Base-by-base conservation (phyloP, 1,140 invertebrate genomes). In the Drosophila pseudoobscura region DNA sequence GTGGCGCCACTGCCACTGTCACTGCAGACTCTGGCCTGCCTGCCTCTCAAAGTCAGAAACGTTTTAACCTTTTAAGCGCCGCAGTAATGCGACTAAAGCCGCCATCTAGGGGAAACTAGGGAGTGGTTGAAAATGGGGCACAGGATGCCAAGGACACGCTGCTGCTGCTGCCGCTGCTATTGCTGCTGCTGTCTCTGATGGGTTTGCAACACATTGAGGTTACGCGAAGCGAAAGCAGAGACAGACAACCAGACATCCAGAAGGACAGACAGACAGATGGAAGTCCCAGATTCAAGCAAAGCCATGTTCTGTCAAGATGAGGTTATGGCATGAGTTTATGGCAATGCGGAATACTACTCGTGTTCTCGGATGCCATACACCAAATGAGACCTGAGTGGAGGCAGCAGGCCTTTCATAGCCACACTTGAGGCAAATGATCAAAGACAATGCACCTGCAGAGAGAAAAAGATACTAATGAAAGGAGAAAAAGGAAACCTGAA, bases 51-150 rank as follows among this genome's bases (percentile, higher is more conserved):
- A 78, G 82, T 87, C 78, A 82, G 87, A 75, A 85, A 78, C 74
- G 78, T 78, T 85, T 85, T 85, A 85, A 87, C 80, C 78, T 87
- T 85, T 85, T 85, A 87, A 87, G 80, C 82, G 63, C 64, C 84
- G 63, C 68, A 73, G 82, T 87, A 85, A 85, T 85, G 69, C 80
- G 80, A 78, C 78, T 74, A 87, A 78, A 85, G 78, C 80, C 78
- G 54, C 72, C 59, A 53, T 75, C 62, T 62, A 56, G 17, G 31
- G 68, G 31, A 20, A 53, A 41, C n/a, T 24, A 51, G 13, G n/a
- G 60, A 47, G 49, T 13, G n/a, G 4, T 17, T 2, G 13, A 11
- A 39, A 39, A 22, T 15, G 29, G 57, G 39, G 26, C 74, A 56
- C 51, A 45, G 50, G 76, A 45, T 80, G 78, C 73, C 77, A 87